Base-by-base conservation (phyloP, 2,113 vertebrate species). In the Toxostoma redivivum region DNA sequence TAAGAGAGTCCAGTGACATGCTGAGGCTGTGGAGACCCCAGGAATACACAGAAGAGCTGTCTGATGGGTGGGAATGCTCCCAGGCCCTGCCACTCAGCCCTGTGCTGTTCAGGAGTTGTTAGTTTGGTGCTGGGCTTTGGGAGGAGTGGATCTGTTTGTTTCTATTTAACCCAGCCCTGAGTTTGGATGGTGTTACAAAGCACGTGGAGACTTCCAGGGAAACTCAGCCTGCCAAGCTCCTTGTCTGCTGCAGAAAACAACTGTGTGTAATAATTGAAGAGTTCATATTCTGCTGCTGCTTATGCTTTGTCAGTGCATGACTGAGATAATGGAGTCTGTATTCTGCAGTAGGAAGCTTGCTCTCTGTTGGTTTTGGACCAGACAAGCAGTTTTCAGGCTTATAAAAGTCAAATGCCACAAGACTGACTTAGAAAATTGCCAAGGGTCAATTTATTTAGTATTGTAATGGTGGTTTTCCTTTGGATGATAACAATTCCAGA, bases 281-380 rank as follows among this genome's bases (percentile, higher is more conserved):
- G 67, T 45, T 95, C 78, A 45, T 56, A 15, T 58, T 78, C 79
- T 73, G 91, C 79, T 93, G 82, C 78, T 72, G 90, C 84, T 90
- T 45, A 3, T 58, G 71, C 92, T 84, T 67, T 81, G 86, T 88
- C 78, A 81, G 54, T 20, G 76, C 88, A 88, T 92, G 66, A 60
- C 86, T 7, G 9, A 58, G 87, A 95, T 96, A 92, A 95, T 91
- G 91, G 58, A 54, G 86, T 76, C 67, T 95, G 86, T 94, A 88
- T 92, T 95, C 86, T 0, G 1, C 86, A 33, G 53, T 25, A 85
- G 92, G 89, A 92, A 92, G 91, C 83, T 88, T 1, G 1, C 23
- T 91, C 19, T 44, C 15, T 93, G 96, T 93, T 97, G 83, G 64
- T 92, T 96, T 97, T 97, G 94, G 94, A 96, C 38, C 70, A 94